These are phyloP conservation scores for Latrodectus elegans DNA, from an alignment of 2,888 invertebrate species.

Conservation along the genomic window DNA sequence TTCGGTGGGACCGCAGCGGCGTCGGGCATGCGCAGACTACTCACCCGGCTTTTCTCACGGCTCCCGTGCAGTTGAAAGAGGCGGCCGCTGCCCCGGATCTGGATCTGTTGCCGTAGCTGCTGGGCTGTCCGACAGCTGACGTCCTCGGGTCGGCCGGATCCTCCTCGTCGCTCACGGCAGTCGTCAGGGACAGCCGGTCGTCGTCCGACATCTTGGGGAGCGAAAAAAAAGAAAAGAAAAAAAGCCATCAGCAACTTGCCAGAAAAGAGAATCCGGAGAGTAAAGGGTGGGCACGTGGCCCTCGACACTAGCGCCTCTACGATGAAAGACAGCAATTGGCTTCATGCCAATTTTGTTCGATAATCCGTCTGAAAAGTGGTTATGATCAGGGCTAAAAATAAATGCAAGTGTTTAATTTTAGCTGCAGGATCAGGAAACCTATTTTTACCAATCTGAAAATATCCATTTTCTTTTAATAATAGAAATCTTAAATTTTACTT, in stretches of 20 bases:
- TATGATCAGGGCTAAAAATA: conserved; percentile 1
- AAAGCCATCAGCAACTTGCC: conserved; percentile 27
- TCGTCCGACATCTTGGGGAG: conserved; percentile 91
- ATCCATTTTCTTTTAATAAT: no score
- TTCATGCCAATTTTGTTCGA: neutral
- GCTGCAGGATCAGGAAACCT: no score
- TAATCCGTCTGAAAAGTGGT: conserved; percentile 4
- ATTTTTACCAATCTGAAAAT: no score
- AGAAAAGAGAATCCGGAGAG: neutral
- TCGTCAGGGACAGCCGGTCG: conserved; percentile 97
- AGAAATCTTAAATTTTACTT: no score
- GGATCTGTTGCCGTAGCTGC: conserved; percentile 90
- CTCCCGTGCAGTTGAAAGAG: conserved; percentile 97
- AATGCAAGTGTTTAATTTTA: neutral
- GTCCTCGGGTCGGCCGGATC: conserved; percentile 80
- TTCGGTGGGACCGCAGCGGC: conserved; percentile 9
- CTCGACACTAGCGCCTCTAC: conserved; percentile 29
- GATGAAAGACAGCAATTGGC: neutral
- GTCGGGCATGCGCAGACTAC: neutral
- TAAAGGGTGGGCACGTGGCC: conserved; percentile 46
- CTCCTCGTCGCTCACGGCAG: conserved; percentile 95
- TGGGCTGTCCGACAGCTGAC: conserved; percentile 43
- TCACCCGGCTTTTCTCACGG: conserved; percentile 97
- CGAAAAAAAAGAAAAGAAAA: conserved; percentile 9
- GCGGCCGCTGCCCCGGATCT: conserved; percentile 92